Conservation (phyloP, 2,797 vertebrate genomes). For the Xiphophorus birchmanni region DNA sequence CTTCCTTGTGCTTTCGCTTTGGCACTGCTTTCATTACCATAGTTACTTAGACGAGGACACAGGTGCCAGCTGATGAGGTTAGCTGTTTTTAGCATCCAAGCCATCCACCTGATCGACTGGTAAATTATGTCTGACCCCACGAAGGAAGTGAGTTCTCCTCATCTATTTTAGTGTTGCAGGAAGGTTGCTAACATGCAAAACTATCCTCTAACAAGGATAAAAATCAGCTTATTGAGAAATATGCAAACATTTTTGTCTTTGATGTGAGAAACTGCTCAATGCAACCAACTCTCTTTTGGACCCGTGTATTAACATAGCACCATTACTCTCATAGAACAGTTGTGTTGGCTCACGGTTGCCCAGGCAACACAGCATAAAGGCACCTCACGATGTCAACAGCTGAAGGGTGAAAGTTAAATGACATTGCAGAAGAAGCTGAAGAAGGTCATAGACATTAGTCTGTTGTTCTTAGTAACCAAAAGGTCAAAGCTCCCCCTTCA, state of each 20-base stretch:
- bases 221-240: background rate
- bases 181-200: constrained; percentile 2
- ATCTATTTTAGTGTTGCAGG: constrained; percentile 13
- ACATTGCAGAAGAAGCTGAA: constrained; percentile 31
- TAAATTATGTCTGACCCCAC: constrained; percentile 21
- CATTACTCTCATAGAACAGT: constrained; percentile 8
- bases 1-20: constrained; percentile 46
- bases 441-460: constrained; percentile 44
- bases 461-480: constrained; percentile 60
- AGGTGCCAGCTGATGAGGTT: constrained; percentile 47
- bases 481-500: constrained; percentile 58
- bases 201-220: too few relatives aligned
- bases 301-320: constrained; percentile 8
- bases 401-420: constrained; percentile 34
- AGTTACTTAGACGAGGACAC: constrained; percentile 43
- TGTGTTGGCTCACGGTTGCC: constrained; percentile 19
- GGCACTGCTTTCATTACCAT: constrained; percentile 52
- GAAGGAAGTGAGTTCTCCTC: constrained; percentile 1
- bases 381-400: constrained; percentile 51
- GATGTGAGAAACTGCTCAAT: background rate
- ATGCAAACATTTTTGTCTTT: background rate
- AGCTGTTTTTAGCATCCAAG: constrained; percentile 6
- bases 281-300: background rate
- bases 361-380: constrained; percentile 23
- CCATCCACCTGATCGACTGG: constrained; percentile 18